phyloP scores from a whole-genome alignment of 2,888 invertebrate species.

The Eupelmus urozonus region DNA sequence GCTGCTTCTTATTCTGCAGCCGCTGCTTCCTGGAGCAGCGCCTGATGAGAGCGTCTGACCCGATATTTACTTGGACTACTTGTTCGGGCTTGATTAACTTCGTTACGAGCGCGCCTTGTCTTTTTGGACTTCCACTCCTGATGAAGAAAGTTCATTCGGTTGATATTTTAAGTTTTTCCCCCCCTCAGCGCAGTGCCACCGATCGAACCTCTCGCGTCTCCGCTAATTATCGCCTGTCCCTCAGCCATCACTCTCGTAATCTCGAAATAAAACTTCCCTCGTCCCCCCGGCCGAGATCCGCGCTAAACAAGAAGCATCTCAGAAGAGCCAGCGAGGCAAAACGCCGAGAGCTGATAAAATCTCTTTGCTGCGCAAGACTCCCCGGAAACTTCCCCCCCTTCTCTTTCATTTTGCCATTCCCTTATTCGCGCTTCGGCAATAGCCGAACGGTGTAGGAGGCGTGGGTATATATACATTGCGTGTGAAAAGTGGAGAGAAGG shows the following conservation, averaged over 20 bases:
- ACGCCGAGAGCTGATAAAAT: slow-evolving; percentile 18
- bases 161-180: too few species aligned
- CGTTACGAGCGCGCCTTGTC: background rate
- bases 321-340: background rate
- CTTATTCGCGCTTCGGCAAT: slow-evolving; percentile 41
- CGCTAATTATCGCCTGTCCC: too few species aligned
- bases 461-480: slow-evolving; percentile 61
- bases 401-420: slow-evolving; percentile 49
- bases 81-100: too few species aligned
- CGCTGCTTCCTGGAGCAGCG: background rate
- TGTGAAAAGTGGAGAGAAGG: slow-evolving; percentile 64
- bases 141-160: too few species aligned
- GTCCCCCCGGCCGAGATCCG: too few species aligned
- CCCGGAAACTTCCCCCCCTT: background rate
- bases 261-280: background rate
- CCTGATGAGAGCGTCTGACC: slow-evolving; percentile 2
- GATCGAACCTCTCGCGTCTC: too few species aligned
- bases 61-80: slow-evolving; percentile 26
- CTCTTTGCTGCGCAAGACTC: slow-evolving; percentile 9
- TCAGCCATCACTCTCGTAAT: too few species aligned
- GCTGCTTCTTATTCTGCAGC: background rate
- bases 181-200: too few species aligned
- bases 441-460: slow-evolving; percentile 26
- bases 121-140: too few species aligned
- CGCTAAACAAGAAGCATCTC: too few species aligned